Conservation (phyloP, 2,888 invertebrate genomes). For the Saturnia pavonia region DNA sequence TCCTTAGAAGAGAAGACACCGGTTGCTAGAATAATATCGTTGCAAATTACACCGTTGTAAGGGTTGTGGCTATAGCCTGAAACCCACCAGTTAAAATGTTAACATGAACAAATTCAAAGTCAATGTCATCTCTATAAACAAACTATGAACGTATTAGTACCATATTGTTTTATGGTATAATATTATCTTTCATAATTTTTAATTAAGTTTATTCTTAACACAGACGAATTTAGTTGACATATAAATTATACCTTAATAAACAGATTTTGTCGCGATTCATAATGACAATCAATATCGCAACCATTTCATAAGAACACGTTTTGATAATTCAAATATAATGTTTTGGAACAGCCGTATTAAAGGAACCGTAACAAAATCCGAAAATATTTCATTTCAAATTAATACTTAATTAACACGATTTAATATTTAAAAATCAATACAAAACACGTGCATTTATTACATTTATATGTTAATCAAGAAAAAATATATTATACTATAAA, state of each 20-base stretch:
- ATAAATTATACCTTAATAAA: background rate
- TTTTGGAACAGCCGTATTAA: background rate
- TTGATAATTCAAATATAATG: background rate
- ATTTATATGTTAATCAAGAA: too few species aligned
- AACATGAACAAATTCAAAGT: conserved; percentile 31
- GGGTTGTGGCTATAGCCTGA: conserved; percentile 95
- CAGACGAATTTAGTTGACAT: background rate
- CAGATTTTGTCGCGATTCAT: conserved; percentile 6
- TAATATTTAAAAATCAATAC: background rate
- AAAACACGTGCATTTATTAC: background rate
- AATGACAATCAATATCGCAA: background rate
- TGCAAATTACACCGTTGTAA: conserved; percentile 98
- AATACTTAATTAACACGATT: background rate
- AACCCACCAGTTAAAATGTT: conserved; percentile 65
- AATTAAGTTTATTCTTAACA: background rate
- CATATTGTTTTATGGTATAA: background rate
- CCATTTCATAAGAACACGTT: background rate
- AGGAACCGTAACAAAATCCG: conserved; percentile 10
- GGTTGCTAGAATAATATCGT: conserved; percentile 99
- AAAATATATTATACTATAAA: too few species aligned
- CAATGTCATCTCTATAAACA: conserved; percentile 42
- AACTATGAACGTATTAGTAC: conserved; percentile 44
- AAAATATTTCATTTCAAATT: background rate
- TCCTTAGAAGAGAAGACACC: conserved; percentile 99
- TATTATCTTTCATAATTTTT: background rate